Conservation (phyloP, 2,888 invertebrate species). For the Altica lythri region DNA sequence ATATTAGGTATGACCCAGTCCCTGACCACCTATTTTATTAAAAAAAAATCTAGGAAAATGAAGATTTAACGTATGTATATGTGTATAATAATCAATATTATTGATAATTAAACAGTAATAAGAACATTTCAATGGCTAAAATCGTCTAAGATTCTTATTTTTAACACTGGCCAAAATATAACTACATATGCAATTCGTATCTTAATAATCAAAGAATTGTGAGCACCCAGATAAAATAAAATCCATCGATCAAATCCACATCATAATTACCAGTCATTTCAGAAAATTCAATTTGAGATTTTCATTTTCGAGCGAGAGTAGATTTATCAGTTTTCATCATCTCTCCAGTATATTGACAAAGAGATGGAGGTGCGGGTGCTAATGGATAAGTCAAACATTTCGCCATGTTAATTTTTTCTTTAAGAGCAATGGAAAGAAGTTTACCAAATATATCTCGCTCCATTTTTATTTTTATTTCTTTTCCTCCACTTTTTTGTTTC, state of each 20-base stretch:
- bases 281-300: conserved; percentile 14
- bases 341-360: conserved; percentile 27
- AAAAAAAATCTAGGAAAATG: no score
- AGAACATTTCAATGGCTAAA: no score
- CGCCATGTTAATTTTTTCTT: conserved; percentile 45
- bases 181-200: no score
- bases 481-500: conserved; percentile 22
- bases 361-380: conserved; percentile 24
- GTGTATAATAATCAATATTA: no score
- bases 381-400: conserved; percentile 30
- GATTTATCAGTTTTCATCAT: conserved; percentile 34
- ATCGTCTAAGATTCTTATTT: no score
- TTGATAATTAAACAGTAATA: no score
- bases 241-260: conserved; percentile 29
- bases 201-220: no score
- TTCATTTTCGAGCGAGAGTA: conserved; percentile 20
- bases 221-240: no score
- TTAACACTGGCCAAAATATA: no score
- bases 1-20: no score
- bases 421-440: conserved; percentile 39
- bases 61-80: no score
- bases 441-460: conserved; percentile 42
- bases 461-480: conserved; percentile 37
- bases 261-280: conserved; percentile 10
- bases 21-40: no score